Evolutionary conservation across 2,888 invertebrate genomes (phyloP).

Genomic region (Nasonia oneida): DNA sequence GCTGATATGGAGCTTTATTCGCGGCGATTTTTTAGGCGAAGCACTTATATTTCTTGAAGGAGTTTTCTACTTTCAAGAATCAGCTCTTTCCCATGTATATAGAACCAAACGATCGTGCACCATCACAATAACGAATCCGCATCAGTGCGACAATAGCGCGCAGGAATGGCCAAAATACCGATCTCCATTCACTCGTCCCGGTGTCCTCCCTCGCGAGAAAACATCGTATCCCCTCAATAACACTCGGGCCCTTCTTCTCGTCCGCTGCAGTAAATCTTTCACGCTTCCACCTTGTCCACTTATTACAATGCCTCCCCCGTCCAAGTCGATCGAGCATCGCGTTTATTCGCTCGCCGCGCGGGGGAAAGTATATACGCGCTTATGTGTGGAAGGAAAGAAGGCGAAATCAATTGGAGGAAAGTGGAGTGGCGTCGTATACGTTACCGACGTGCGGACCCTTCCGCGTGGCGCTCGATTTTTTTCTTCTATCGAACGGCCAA

Average conservation of each 20-base stretch:
- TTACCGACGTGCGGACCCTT: conserved; percentile 7
- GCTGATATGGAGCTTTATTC: neutral
- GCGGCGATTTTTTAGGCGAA: neutral
- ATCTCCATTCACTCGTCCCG: neutral
- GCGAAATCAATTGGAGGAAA: conserved; percentile 42
- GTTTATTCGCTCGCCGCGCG: neutral
- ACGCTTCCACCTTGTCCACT: conserved; percentile 27
- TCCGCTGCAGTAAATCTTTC: neutral
- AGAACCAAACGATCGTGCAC: neutral
- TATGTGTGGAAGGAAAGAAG: neutral
- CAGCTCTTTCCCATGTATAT: neutral
- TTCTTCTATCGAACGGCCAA: neutral
- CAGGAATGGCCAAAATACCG: neutral
- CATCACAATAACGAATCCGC: too few relatives aligned
- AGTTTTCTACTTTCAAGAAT: neutral
- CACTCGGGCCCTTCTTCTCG: neutral
- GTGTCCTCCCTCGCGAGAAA: neutral
- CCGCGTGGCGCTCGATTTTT: neutral
- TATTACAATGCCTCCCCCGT: conserved; percentile 31
- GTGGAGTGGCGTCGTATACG: conserved; percentile 25
- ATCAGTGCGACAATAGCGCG: too few relatives aligned
- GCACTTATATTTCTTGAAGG: neutral
- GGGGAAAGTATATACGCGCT: neutral
- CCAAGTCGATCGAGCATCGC: neutral
- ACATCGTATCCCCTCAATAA: conserved; percentile 12